Evolutionary conservation across 2,113 vertebrate species (phyloP).

Genomic region (Syngnathus scovelli): DNA sequence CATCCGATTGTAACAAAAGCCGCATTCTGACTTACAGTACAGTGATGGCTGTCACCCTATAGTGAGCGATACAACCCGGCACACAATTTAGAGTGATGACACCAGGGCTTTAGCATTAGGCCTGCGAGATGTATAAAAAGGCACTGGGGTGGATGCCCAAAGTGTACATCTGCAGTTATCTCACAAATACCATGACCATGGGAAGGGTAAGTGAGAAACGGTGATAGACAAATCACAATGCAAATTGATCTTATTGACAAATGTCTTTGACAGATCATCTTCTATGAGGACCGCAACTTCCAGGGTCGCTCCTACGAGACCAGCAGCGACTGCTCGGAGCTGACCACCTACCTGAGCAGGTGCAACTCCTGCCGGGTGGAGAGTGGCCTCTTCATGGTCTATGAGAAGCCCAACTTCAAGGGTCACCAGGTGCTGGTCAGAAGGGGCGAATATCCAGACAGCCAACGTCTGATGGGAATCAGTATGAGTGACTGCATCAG

Average conservation of each 20-base stretch:
- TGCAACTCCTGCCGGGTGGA: constrained; percentile 63
- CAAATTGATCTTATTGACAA: background rate
- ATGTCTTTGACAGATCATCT: constrained; percentile 57
- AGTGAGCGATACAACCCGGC: constrained; percentile 26
- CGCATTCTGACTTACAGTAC: constrained; percentile 32
- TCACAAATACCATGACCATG: constrained; percentile 50
- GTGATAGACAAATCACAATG: too few species aligned
- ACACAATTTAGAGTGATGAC: constrained; percentile 60
- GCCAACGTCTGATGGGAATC: constrained; percentile 37
- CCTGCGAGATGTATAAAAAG: constrained; percentile 59
- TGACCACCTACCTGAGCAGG: constrained; percentile 54
- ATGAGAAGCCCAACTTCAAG: constrained; percentile 51
- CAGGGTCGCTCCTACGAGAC: constrained; percentile 60
- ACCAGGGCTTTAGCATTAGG: constrained; percentile 45
- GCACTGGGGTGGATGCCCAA: constrained; percentile 34
- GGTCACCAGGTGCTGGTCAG: constrained; percentile 59
- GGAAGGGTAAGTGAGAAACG: constrained; percentile 54
- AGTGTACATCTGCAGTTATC: constrained; percentile 43
- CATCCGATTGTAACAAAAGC: constrained; percentile 21
- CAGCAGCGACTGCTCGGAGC: constrained; percentile 57
- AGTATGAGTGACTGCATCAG: constrained; percentile 51
- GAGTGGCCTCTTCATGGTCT: constrained; percentile 60
- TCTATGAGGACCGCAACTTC: constrained; percentile 68
- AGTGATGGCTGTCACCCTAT: constrained; percentile 25
- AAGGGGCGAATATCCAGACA: constrained; percentile 59